Conservation (phyloP, 2,888 invertebrate species). For the Hypolimnas misippus region DNA sequence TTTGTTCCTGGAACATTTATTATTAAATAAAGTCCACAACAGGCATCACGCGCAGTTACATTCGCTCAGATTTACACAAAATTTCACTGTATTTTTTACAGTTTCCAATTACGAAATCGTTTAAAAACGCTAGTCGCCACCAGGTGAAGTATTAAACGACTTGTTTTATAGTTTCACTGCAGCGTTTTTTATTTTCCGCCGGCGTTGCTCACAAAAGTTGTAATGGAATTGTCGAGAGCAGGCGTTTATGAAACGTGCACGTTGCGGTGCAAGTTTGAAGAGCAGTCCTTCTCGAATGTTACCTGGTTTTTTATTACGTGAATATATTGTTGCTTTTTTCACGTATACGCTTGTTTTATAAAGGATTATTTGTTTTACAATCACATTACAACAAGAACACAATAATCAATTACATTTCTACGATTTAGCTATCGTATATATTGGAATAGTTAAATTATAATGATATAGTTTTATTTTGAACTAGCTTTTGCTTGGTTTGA, state of each 20-base stretch:
- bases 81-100: not conserved
- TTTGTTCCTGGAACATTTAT: too few species aligned
- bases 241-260: slow-evolving; percentile 20
- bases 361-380: too few species aligned
- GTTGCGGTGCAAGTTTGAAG: slow-evolving; percentile 36
- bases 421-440: too few species aligned
- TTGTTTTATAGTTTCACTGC: slow-evolving; percentile 32
- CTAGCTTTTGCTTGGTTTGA: too few species aligned
- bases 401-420: too few species aligned
- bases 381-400: too few species aligned
- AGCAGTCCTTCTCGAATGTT: slow-evolving; percentile 29
- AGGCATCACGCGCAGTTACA: not conserved
- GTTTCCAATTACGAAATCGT: slow-evolving; percentile 1
- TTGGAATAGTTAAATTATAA: too few species aligned
- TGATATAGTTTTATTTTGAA: too few species aligned
- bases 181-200: slow-evolving; percentile 33
- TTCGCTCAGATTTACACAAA: not conserved
- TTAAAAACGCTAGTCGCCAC: slow-evolving; percentile 17
- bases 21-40: too few species aligned
- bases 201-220: slow-evolving; percentile 34
- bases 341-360: not conserved
- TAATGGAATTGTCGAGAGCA: slow-evolving; percentile 45
- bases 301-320: slow-evolving; percentile 14
- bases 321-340: not conserved
- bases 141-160: slow-evolving; percentile 15